Conservation (phyloP, 2,888 invertebrate genomes). For the Pachycephus smyrnensis region DNA sequence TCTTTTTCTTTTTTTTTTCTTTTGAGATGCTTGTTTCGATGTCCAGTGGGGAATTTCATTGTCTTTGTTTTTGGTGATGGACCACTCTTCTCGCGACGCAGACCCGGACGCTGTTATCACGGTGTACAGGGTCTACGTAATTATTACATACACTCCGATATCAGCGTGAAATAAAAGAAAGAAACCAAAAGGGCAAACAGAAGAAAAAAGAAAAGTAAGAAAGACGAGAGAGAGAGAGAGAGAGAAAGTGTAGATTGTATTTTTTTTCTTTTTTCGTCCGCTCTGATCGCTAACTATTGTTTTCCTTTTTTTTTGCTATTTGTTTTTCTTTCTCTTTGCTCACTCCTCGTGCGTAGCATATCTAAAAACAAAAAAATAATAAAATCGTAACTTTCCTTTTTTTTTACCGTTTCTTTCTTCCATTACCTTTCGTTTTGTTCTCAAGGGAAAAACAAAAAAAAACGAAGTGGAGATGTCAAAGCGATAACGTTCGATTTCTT, state of each 20-base stretch:
- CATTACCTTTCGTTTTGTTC: neutral
- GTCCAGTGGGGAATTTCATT: slow-evolving; percentile 25
- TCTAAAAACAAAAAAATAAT: neutral
- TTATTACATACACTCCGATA: neutral
- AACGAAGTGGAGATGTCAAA: neutral
- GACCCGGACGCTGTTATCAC: neutral
- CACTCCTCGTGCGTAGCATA: neutral
- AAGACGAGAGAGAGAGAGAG: neutral
- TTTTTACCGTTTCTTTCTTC: neutral
- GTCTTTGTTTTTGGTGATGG: slow-evolving; percentile 33
- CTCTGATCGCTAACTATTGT: neutral
- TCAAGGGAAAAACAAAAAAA: neutral
- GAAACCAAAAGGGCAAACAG: slow-evolving; percentile 13
- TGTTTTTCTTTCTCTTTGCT: neutral
- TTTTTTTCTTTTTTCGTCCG: neutral
- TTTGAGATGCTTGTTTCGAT: slow-evolving; percentile 32
- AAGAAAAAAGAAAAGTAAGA: slow-evolving; percentile 22
- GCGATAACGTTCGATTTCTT: neutral
- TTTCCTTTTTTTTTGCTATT: neutral
- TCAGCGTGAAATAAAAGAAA: slow-evolving; percentile 19
- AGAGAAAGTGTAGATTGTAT: neutral
- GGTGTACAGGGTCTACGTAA: neutral
- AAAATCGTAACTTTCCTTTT: neutral
- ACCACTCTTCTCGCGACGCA: slow-evolving; percentile 16
- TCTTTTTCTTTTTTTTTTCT: neutral